Evolutionary conservation across 1,140 invertebrate species (phyloP).

Genomic region (Lordiphosa collinella): DNA sequence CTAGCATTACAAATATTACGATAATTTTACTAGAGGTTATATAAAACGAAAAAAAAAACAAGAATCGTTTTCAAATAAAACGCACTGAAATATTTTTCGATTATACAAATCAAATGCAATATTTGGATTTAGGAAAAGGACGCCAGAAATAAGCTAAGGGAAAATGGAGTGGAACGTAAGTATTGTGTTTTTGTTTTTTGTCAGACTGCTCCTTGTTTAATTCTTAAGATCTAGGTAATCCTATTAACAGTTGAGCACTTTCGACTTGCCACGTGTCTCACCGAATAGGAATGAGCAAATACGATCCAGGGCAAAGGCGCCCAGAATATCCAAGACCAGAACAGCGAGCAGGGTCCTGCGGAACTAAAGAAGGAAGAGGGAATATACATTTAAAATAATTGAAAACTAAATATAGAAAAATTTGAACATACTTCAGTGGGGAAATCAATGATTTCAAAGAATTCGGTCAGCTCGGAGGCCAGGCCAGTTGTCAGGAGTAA

Average conservation of each 20-base stretch:
- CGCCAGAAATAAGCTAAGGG: constrained; percentile 21
- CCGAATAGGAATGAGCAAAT: constrained; percentile 93
- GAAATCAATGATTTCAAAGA: constrained; percentile 95
- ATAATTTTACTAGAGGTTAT: constrained; percentile 55
- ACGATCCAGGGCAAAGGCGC: constrained; percentile 91
- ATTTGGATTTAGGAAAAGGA: constrained; percentile 46
- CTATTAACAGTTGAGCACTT: constrained; percentile 56
- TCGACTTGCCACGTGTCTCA: constrained; percentile 73
- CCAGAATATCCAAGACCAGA: constrained; percentile 89
- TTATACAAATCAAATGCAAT: constrained; percentile 31
- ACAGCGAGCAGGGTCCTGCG: constrained; percentile 89
- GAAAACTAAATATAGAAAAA: neutral
- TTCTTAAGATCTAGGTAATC: constrained; percentile 6
- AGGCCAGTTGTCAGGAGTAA: constrained; percentile 88
- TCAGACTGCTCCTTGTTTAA: too few species aligned
- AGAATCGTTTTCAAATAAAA: constrained; percentile 5
- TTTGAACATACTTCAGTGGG: constrained; percentile 86
- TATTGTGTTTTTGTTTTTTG: neutral
- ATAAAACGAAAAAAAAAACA: constrained; percentile 13
- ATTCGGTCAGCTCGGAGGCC: constrained; percentile 87
- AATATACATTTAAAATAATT: neutral
- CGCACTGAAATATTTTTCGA: constrained; percentile 9
- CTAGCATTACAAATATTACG: constrained; percentile 54
- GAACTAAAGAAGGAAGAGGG: constrained; percentile 85
- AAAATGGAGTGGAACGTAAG: constrained; percentile 16